Base-by-base conservation (phyloP, 2,113 vertebrate genomes). In the Marmota flaviventris region DNA sequence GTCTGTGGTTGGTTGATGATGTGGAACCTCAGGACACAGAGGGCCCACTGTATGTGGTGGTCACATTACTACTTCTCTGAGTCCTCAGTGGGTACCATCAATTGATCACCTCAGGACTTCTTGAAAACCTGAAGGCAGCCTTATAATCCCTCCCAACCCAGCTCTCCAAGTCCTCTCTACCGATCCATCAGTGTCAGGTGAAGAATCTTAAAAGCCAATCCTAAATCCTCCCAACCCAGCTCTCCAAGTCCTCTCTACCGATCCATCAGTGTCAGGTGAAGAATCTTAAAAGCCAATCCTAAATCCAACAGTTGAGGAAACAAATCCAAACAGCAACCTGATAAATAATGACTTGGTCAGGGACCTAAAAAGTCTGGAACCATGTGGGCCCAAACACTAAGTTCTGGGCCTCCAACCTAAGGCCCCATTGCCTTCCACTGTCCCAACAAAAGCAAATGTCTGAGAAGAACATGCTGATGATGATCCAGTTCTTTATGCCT, bases 291-390 rank as follows among this genome's bases (percentile, higher is more conserved):
- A 72, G 58, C 67, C 20, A 12, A 56, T 75, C 69, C 90, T 63
- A 32, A 67, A 56, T 69, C 18, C 88, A 63, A 61, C 11, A 83
- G 82, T 75, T 8, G 90, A 85, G 14, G 63, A 86, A 79, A 91
- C 53, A 22, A 56, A 83, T 65, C 63, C 72, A 88, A 86, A 92
- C 13, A 91, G n/a, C 45, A 82, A 51, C 85, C 20, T 75, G 93
- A 78, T 72, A 56, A 82, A 76, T 69, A 88, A 75, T 24, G 20
- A 58, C 18, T 88, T 77, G 73, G 48, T 51, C 4, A n/a, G 69
- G 9, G 58, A 82, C 73, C 27, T 2, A 14, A 42, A 72, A 94
- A 88, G 76, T 82, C 85, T 42, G 51, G 82, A n/a, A 85, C 45
- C 81, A 82, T 17, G 37, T 85, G 42, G 56, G 37, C 70, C 88